Evolutionary conservation across 2,113 vertebrate genomes (phyloP).

Genomic region (Microcebus griseorufus): DNA sequence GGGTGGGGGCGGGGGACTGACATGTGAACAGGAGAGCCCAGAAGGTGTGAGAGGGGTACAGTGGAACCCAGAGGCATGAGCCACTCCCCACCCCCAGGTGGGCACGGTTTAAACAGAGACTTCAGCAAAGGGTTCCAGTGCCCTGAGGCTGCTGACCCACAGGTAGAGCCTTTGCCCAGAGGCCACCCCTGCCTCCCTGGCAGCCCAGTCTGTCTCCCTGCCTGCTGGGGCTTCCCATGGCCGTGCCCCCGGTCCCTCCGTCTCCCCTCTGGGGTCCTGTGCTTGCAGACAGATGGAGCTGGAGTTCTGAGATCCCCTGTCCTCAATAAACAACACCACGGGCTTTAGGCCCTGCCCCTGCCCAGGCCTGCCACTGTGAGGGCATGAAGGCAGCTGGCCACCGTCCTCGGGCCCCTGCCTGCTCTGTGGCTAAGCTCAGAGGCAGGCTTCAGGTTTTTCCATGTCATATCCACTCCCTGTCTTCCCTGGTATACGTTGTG

Average conservation of each 20-base stretch:
- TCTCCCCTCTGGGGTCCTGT: not conserved
- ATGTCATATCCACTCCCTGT: too few relatives aligned
- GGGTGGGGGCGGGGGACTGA: accelerated
- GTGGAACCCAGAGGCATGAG: not conserved
- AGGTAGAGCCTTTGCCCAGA: not conserved
- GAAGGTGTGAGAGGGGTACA: not conserved
- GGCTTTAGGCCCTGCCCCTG: not conserved
- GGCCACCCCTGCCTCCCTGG: not conserved
- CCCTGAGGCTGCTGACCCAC: accelerated
- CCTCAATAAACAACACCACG: not conserved
- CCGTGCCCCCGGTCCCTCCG: not conserved
- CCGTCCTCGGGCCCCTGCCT: not conserved
- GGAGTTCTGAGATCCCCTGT: not conserved
- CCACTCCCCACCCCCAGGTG: not conserved
- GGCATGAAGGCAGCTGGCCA: not conserved
- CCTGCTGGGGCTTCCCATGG: not conserved
- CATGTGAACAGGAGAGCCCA: not conserved
- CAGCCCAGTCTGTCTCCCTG: not conserved
- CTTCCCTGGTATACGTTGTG: not conserved
- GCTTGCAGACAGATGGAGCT: not conserved
- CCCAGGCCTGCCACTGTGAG: not conserved
- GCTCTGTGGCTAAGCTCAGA: not conserved
- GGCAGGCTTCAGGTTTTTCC: not conserved
- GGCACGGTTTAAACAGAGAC: too few relatives aligned
- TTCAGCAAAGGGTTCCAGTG: not conserved